phyloP scores from a whole-genome alignment of 2,113 vertebrate species.

The Elaphurus davidianus region DNA sequence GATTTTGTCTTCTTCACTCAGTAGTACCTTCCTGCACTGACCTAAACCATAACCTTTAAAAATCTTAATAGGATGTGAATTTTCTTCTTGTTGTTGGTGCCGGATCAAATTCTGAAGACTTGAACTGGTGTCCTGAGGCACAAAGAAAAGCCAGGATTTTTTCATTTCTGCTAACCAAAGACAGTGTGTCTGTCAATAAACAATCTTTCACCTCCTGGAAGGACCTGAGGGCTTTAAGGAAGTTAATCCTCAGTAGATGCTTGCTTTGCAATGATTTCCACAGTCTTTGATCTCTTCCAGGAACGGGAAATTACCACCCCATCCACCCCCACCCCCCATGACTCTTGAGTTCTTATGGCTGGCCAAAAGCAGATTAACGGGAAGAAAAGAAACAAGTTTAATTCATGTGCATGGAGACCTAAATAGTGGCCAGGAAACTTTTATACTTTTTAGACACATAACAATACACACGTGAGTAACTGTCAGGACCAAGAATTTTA shows the following conservation, averaged over 20 bases:
- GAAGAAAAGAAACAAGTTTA: background rate
- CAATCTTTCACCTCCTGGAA: background rate
- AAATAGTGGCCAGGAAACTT: background rate
- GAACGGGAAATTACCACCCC: background rate
- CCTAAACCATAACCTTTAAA: background rate
- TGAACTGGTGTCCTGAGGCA: background rate
- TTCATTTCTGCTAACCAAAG: background rate
- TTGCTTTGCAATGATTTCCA: background rate
- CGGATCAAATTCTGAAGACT: background rate
- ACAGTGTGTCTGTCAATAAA: background rate
- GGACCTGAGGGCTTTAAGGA: background rate
- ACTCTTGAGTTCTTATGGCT: background rate
- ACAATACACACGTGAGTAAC: background rate
- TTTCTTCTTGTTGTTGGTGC: background rate
- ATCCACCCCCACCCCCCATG: fast-evolving
- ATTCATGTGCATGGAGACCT: background rate
- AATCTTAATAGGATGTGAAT: background rate
- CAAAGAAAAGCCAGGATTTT: background rate
- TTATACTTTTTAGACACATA: background rate
- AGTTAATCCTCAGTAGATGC: background rate
- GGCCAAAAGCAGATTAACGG: background rate
- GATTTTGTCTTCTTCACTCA: background rate
- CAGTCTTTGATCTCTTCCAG: background rate
- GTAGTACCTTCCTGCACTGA: background rate
- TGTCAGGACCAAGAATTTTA: background rate